Base-by-base conservation (phyloP, 2,113 vertebrate species). In the Jaculus jaculus region DNA sequence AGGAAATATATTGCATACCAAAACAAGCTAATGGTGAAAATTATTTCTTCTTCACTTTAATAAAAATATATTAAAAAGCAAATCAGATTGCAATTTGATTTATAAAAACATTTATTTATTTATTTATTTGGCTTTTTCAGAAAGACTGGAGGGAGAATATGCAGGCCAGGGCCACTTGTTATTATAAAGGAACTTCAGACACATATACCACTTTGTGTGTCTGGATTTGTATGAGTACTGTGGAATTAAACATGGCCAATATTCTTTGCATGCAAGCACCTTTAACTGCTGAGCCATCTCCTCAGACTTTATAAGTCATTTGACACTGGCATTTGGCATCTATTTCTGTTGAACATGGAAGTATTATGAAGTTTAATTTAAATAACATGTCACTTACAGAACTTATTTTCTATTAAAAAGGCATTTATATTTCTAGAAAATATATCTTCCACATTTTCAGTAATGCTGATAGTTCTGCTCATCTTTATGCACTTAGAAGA, bases 301-400 rank as follows among this genome's bases (percentile, higher is more conserved):
- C 15, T 15, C 15, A 54, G 10, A 54, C 54, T 2, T 54, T 89
- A 66, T 72, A 87, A 92, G 63, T 8, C 37, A 89, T 66, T 89
- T 81, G 69, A 78, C 7, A 79, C 21, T 18, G 26, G 21, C 47
- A 23, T 71, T 79, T 93, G 7, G 9, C 42, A 69, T 84, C 65
- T 85, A 84, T 85, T 77, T 61, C 28, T 87, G 3, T 51, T 23
- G 63, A 3, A 72, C 17, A 30, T 73, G 1, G 87, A 84, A 74
- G 0, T 89, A 81, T 78, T 93, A 82, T 61, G 84, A 92, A 79
- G 4, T 87, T 95, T 89, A 91, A 91, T 77, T 86, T 86, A 92
- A 84, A 80, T 69, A 79, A 84, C 26, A 20, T 84, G 42, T 51
- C 21, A 81, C 69, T 65, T 91, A 80, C 78, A 32, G 91, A 95